A percentile compares a stretch with the other conserved stretches of the same genome.
phyloP scores from a whole-genome alignment of 2,113 vertebrate species.

The Actenoides hombroni region DNA sequence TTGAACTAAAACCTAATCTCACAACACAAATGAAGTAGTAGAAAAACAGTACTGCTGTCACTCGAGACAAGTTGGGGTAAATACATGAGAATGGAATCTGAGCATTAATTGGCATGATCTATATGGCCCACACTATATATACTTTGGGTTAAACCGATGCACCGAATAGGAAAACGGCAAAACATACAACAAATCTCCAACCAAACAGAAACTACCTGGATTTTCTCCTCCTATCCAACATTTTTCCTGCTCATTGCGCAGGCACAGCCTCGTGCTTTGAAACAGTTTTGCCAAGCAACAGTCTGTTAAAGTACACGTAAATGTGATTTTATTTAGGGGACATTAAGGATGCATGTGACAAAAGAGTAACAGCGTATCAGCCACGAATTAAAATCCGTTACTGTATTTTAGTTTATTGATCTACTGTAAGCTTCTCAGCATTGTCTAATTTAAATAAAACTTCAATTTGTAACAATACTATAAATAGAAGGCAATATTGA shows the following conservation, averaged over 20 bases:
- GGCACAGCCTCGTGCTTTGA: neutral
- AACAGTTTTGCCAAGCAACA: neutral
- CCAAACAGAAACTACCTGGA: neutral
- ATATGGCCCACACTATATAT: neutral
- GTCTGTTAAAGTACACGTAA: neutral
- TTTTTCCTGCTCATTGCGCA: neutral
- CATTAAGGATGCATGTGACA: conserved; percentile 27
- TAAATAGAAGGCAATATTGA: conserved; percentile 79
- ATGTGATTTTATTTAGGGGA: neutral
- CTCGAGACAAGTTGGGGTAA: neutral
- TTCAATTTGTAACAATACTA: conserved; percentile 79
- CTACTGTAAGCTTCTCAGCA: conserved; percentile 53
- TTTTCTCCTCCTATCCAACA: neutral
- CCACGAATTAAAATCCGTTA: conserved; percentile 70
- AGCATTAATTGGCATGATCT: neutral
- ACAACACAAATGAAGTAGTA: neutral
- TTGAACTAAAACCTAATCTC: neutral
- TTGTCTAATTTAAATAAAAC: conserved; percentile 82
- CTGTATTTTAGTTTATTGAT: conserved; percentile 77
- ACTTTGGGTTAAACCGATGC: neutral
- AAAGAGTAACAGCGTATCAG: conserved; percentile 35
- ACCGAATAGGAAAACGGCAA: neutral
- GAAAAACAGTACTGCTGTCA: neutral
- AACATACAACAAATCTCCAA: neutral
- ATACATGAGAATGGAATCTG: neutral